Evolutionary conservation across 2,888 invertebrate species (phyloP), one percentile per base, ranked within the genome.

Genomic region (Trisateles emortualis): DNA sequence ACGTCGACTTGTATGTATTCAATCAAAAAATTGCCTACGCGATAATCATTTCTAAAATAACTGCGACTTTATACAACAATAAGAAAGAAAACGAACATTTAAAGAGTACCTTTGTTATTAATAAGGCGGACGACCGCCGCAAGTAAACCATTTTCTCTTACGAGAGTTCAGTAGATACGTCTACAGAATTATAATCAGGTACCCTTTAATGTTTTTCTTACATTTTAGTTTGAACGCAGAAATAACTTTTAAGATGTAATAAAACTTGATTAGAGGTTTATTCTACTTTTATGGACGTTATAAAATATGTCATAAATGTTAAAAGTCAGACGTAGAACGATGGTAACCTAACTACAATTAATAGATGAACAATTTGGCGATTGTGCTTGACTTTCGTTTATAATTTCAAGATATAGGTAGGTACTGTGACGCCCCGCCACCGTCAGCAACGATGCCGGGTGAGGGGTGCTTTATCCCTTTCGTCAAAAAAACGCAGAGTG

Each of bases 171-270:
- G 33, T 13, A 10, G 24, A 16, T 36, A 44, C 50, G 36, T 47
- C 36, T 39, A 30, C 26, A 35, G 17, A 61, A 45, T 45, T 14
- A 42, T 33, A 58, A 36, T 36, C 36, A 36, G 33, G 5, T n/a
- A 17, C 3, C 17, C 36, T 36, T n/a, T 36, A 36, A 24, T 39
- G 39, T 39, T 39, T 32, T 17, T 24, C 48, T 36, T 22, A 3
- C 11, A 59, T 42, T 59, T 49, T 16, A 44, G 32, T 40, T 47
- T 32, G 2, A 43, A 11, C 11, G 10, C 33, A 38, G 43, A 30
- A 49, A 45, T 32, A 33, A 58, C 30, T 63, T 50, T 35, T 51
- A 53, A 46, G 43, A 58, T 24, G 38, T 41, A 39, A 45, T 58
- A 51, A 59, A 53, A 50, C 44, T 63, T 44, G 32, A 22, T 36